These are phyloP conservation scores for Psylliodes chrysocephalus DNA, from an alignment of 2,888 invertebrate species.

Conservation along the genomic window DNA sequence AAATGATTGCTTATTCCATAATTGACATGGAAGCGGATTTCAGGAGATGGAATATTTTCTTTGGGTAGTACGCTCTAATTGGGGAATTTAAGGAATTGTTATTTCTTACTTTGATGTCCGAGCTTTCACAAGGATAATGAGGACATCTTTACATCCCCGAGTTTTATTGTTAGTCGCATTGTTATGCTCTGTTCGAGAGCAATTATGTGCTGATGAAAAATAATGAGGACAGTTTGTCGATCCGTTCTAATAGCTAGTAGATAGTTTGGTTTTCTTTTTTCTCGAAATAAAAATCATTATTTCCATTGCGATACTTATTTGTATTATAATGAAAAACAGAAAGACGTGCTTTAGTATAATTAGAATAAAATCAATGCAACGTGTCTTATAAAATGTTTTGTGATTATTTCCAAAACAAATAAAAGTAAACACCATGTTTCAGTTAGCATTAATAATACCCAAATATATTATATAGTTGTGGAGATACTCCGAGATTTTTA, in stretches of 20 bases:
- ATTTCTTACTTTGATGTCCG: constrained; percentile 41
- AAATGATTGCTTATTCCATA: constrained; percentile 51
- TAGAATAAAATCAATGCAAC: too few species aligned
- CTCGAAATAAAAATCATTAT: too few species aligned
- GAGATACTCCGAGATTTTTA: too few species aligned
- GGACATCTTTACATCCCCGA: constrained; percentile 42
- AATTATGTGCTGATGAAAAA: constrained; percentile 37
- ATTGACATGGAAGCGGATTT: constrained; percentile 54
- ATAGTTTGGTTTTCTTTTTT: background rate
- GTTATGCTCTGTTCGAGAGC: constrained; percentile 38
- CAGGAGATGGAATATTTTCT: constrained; percentile 44
- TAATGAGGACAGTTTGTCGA: constrained; percentile 30
- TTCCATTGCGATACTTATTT: background rate
- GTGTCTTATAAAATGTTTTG: too few species aligned
- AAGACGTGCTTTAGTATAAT: too few species aligned
- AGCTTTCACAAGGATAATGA: constrained; percentile 39
- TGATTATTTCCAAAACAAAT: too few species aligned
- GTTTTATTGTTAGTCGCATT: constrained; percentile 35
- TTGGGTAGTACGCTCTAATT: constrained; percentile 19
- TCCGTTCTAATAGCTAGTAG: constrained; percentile 1
- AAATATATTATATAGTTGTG: too few species aligned
- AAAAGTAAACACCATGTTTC: too few species aligned
- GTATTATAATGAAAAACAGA: background rate
- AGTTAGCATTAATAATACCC: too few species aligned
- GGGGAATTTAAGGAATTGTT: constrained; percentile 40